These are phyloP conservation scores for Malaclemys terrapin DNA, from an alignment of 2,113 vertebrate genomes.

Conservation along the genomic window DNA sequence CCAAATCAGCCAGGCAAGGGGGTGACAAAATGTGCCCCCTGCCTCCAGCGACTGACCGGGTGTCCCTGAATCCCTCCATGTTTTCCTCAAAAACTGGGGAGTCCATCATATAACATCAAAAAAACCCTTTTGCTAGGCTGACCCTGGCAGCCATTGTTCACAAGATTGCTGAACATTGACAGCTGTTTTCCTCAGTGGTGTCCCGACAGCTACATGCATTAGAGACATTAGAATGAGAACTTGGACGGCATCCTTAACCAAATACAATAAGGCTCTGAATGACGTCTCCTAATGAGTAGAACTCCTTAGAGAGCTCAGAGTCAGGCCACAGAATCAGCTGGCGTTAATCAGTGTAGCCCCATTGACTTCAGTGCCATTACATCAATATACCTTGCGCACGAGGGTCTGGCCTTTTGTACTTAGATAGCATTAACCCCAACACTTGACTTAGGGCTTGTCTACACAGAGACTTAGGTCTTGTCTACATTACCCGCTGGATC, in stretches of 20 bases:
- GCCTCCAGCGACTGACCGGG: background rate
- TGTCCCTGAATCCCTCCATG: background rate
- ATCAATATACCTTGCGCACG: background rate
- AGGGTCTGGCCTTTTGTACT: background rate
- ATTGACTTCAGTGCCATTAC: background rate
- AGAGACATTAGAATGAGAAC: background rate
- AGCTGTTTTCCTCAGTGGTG: background rate
- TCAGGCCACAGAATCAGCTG: background rate
- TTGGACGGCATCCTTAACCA: background rate
- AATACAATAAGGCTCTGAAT: background rate
- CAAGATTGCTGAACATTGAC: background rate
- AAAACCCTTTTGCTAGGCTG: background rate
- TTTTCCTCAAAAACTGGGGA: background rate
- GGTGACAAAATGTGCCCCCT: background rate
- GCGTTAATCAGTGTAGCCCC: background rate
- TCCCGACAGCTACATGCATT: background rate
- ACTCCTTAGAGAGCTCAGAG: background rate
- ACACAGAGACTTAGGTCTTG: background rate
- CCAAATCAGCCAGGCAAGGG: background rate
- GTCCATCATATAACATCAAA: background rate
- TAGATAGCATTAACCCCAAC: background rate
- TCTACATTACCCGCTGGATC: too few relatives aligned
- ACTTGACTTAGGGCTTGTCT: background rate
- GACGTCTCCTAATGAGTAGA: background rate
- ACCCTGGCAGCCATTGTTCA: background rate